Conservation (phyloP, 35 echinoderm and acorn worm genomes). For the Ptychodera flava region DNA sequence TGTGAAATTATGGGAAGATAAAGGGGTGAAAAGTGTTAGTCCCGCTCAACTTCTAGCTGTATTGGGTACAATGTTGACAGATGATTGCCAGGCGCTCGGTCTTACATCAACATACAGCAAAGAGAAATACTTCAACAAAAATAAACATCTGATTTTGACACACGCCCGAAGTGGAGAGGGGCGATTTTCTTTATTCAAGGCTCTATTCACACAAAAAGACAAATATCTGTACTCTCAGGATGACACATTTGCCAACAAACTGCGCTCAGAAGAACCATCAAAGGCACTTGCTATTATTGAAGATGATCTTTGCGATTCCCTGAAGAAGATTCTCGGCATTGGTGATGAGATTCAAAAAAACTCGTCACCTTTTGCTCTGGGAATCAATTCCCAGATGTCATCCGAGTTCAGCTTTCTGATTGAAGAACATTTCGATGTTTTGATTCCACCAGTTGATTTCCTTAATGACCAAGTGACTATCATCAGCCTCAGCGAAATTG, state of each 20-base stretch:
- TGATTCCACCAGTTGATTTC: conserved; percentile 78
- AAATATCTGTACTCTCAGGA: background rate
- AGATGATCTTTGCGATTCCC: conserved; percentile 6
- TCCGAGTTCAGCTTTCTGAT: conserved; percentile 80
- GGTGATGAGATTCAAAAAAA: conserved; percentile 20
- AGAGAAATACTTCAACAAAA: conserved; percentile 7
- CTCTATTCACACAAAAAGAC: conserved; percentile 14
- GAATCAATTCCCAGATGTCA: conserved; percentile 93
- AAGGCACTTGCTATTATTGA: conserved; percentile 15
- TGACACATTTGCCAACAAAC: background rate
- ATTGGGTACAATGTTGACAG: conserved; percentile 22
- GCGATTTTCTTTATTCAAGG: conserved; percentile 39
- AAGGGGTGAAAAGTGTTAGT: conserved; percentile 33
- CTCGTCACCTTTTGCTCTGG: conserved; percentile 44
- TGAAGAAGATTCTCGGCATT: conserved; percentile 35
- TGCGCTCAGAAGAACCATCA: background rate
- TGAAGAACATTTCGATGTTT: conserved; percentile 77
- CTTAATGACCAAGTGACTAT: conserved; percentile 85
- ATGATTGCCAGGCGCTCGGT: background rate
- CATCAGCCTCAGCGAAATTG: conserved; percentile 39
- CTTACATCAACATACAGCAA: conserved; percentile 9
- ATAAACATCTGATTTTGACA: background rate
- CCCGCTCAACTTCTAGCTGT: conserved; percentile 18
- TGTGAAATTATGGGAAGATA: conserved; percentile 26
- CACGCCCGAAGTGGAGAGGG: conserved; percentile 11